Evolutionary conservation across 2,113 vertebrate species (phyloP).

Genomic region (Cnemophilus loriae): DNA sequence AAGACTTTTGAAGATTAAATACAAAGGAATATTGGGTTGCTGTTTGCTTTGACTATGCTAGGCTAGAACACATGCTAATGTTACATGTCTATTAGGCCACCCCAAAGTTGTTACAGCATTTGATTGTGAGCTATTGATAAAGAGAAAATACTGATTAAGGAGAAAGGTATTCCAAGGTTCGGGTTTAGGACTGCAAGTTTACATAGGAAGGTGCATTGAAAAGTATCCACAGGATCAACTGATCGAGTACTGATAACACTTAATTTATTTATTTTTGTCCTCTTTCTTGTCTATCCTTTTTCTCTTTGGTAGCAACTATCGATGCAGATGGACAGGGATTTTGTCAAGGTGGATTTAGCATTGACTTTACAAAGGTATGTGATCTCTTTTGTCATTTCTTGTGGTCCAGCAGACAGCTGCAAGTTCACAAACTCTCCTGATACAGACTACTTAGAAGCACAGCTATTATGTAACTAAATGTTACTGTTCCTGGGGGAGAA

Average conservation of each 20-base stretch:
- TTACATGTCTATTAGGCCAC: not conserved
- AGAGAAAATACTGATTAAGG: not conserved
- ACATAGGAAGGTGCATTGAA: not conserved
- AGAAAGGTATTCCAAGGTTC: not conserved
- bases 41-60: not conserved
- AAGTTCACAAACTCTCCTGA: not conserved
- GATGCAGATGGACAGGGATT: constrained; percentile 95
- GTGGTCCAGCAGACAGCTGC: not conserved
- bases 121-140: not conserved
- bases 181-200: not conserved
- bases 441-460: not conserved
- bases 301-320: constrained; percentile 71
- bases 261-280: not conserved
- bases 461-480: not conserved
- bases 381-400: not conserved
- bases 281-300: constrained; percentile 2
- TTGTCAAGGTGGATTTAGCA: constrained; percentile 98
- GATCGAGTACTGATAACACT: not conserved
- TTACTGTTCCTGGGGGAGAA: not conserved
- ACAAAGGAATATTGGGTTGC: not conserved
- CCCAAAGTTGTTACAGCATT: not conserved
- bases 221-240: not conserved
- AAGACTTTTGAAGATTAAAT: not conserved
- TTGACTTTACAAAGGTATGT: constrained; percentile 89
- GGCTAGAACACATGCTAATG: not conserved